A percentile compares a stretch with the other conserved stretches of the same genome.
These are phyloP conservation scores for Sylvia borin DNA, from an alignment of 2,797 vertebrate genomes.

Conservation along the genomic window DNA sequence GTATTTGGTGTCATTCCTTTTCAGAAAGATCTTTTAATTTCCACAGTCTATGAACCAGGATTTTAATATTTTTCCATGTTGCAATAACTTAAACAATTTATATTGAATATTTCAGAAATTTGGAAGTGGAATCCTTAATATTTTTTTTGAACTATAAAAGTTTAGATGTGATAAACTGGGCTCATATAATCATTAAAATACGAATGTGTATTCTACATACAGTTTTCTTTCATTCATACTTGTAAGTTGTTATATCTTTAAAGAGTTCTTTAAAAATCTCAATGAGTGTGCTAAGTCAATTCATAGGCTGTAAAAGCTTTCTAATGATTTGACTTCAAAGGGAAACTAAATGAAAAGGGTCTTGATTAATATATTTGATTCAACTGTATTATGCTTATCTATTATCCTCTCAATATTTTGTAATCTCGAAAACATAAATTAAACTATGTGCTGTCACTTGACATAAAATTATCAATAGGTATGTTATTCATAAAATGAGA, in stretches of 20 bases:
- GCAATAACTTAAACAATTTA: not conserved
- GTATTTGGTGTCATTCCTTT: not conserved
- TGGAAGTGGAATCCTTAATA: not conserved
- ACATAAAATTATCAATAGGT: not conserved
- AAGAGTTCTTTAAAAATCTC: not conserved
- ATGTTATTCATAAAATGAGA: not conserved
- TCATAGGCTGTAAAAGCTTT: not conserved
- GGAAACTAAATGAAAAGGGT: not conserved
- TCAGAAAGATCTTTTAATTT: not conserved
- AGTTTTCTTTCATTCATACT: not conserved
- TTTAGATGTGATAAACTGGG: not conserved
- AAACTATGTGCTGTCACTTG: not conserved
- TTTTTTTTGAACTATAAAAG: not conserved
- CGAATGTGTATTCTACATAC: not conserved
- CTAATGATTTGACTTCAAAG: not conserved
- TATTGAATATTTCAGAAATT: not conserved
- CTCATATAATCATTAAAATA: not conserved
- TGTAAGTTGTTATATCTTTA: not conserved
- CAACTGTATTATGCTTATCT: not conserved
- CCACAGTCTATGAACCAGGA: not conserved
- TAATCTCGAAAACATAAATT: not conserved
- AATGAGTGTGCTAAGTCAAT: not conserved
- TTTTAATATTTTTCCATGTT: not conserved
- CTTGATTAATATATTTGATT: not conserved
- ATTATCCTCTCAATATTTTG: not conserved